Evolutionary conservation across 2,888 invertebrate species (phyloP).

Genomic region (Subacronicta megacephala): DNA sequence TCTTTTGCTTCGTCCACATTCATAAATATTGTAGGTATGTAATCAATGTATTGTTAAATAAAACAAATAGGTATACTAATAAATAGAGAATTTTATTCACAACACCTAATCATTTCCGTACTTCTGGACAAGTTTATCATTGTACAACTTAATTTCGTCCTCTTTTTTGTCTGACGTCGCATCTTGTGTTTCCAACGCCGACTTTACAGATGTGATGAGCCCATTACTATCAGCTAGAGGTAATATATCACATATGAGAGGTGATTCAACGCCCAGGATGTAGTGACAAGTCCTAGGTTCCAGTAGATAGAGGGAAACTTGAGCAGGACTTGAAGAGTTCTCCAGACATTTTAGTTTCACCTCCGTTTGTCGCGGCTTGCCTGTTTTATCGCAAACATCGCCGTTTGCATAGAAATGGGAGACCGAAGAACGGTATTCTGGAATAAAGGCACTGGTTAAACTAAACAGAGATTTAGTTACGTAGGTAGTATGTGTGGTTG

Average conservation of each 20-base stretch:
- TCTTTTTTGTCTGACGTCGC: slow-evolving; percentile 54
- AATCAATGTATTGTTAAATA: slow-evolving; percentile 2
- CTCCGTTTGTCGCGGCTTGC: slow-evolving; percentile 94
- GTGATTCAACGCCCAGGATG: slow-evolving; percentile 97
- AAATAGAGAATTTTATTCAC: slow-evolving; percentile 51
- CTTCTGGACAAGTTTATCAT: slow-evolving; percentile 62
- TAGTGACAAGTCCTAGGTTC: slow-evolving; percentile 98
- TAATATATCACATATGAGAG: slow-evolving; percentile 96
- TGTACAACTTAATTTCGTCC: slow-evolving; percentile 59
- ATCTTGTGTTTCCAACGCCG: slow-evolving; percentile 54
- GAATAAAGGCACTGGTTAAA: not conserved
- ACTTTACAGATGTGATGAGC: slow-evolving; percentile 79
- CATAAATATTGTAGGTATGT: too few species aligned
- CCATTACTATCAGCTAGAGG: slow-evolving; percentile 95
- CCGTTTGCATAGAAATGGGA: slow-evolving; percentile 97
- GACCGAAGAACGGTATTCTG: slow-evolving; percentile 91
- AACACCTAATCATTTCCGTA: slow-evolving; percentile 71
- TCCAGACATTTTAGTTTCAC: slow-evolving; percentile 94
- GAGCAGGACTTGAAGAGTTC: slow-evolving; percentile 92
- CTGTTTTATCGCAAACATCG: slow-evolving; percentile 95
- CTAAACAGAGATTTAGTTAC: too few species aligned
- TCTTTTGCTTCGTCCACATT: too few species aligned
- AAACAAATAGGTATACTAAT: slow-evolving; percentile 19
- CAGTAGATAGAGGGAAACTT: slow-evolving; percentile 95
- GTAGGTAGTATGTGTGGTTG: too few species aligned